phyloP scores from a whole-genome alignment of 2,113 vertebrate genomes.

The Solea senegalensis region DNA sequence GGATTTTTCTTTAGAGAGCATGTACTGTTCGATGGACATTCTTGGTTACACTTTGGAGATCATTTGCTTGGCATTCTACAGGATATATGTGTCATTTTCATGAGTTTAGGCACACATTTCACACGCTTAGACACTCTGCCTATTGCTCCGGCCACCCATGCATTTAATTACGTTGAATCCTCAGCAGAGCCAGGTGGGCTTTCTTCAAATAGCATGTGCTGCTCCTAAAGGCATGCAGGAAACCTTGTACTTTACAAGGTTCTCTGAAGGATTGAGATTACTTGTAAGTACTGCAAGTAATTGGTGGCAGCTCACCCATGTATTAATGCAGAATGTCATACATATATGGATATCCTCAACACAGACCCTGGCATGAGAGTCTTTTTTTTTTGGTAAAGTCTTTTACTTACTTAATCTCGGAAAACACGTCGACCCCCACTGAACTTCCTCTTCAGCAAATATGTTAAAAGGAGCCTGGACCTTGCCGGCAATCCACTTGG shows the following conservation, averaged over 20 bases:
- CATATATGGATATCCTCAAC: not conserved
- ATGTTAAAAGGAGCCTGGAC: no score
- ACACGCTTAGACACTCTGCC: constrained; percentile 14
- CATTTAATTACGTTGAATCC: constrained; percentile 67
- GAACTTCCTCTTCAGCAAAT: no score
- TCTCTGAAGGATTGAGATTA: no score
- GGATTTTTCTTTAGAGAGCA: constrained; percentile 42
- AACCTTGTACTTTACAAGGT: constrained; percentile 39
- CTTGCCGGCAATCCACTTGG: no score
- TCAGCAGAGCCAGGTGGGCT: constrained; percentile 50
- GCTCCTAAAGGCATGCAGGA: constrained; percentile 32
- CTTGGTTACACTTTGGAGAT: constrained; percentile 78
- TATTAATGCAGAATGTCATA: constrained; percentile 9
- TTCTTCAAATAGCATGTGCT: constrained; percentile 42
- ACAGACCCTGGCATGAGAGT: not conserved
- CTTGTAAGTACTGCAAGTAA: no score
- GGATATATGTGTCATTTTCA: constrained; percentile 69
- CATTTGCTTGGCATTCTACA: constrained; percentile 72
- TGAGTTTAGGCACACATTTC: constrained; percentile 50
- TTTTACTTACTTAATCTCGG: no score
- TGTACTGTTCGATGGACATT: constrained; percentile 60
- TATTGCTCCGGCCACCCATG: constrained; percentile 64
- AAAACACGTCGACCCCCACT: no score
- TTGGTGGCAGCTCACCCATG: constrained; percentile 28
- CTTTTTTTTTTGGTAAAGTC: no score